phyloP scores from a whole-genome alignment of 2,113 vertebrate species.

The Empidonax traillii region DNA sequence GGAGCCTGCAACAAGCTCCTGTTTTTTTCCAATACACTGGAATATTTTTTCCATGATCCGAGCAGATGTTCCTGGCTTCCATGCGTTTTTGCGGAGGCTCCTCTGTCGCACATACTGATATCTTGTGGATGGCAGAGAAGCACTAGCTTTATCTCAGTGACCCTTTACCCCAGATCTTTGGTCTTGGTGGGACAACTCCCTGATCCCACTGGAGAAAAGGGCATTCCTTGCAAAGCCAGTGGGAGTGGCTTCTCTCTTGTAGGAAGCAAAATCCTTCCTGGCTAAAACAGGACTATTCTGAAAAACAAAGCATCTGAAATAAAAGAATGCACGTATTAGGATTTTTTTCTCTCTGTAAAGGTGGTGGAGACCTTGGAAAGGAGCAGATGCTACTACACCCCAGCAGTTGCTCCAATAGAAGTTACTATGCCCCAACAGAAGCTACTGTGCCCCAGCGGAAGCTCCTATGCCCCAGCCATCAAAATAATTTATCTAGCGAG shows the following conservation, averaged over 20 bases:
- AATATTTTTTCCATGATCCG: background rate
- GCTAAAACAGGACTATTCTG: background rate
- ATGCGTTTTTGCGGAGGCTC: background rate
- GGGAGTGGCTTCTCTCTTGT: background rate
- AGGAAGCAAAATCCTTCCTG: background rate
- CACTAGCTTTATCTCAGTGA: background rate
- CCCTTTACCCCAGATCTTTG: background rate
- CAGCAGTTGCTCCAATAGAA: background rate
- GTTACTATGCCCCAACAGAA: background rate
- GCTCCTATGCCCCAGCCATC: background rate
- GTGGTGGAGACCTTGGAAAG: background rate
- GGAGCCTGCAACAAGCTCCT: conserved; percentile 1
- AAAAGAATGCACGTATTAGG: background rate
- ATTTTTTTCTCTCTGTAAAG: background rate
- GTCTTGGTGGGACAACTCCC: background rate
- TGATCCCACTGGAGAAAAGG: background rate
- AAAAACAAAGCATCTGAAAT: background rate
- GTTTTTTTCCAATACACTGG: background rate
- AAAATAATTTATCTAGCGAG: background rate
- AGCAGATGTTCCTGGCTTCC: conserved; percentile 30
- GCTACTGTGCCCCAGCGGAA: background rate
- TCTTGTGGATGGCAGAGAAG: background rate
- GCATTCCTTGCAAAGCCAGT: background rate
- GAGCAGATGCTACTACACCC: background rate
- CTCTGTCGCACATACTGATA: background rate